Conservation (phyloP, 2,888 invertebrate genomes). For the Caenorhabditis sp. region DNA sequence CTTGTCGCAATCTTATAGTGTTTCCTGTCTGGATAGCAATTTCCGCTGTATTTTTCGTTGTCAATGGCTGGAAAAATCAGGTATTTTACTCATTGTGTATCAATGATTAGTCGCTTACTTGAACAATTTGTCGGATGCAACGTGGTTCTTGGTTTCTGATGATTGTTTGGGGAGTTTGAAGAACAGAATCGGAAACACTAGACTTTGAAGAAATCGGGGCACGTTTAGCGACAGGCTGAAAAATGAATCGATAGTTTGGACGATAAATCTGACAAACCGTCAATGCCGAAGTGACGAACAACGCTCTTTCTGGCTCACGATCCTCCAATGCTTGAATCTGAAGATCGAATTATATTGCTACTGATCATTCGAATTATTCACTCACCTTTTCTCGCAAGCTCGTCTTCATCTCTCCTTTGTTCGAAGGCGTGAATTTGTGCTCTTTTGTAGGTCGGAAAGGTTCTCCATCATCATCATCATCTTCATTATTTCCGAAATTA, state of each 20-base stretch:
- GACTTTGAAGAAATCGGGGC: neutral
- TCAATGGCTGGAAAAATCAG: neutral
- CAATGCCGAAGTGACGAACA: conserved; percentile 23
- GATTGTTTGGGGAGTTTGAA: conserved; percentile 25
- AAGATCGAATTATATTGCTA: too few species aligned
- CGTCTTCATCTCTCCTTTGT: neutral
- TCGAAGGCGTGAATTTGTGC: conserved; percentile 20
- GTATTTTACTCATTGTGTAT: too few species aligned
- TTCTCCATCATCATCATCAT: conserved; percentile 1
- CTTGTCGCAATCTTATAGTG: conserved; percentile 28
- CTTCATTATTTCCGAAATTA: conserved; percentile 14
- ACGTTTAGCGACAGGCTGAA: conserved; percentile 27
- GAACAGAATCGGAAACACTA: conserved; percentile 10
- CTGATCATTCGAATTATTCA: neutral
- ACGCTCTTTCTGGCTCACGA: conserved; percentile 12
- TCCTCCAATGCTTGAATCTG: neutral
- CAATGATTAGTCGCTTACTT: neutral
- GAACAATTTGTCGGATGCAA: neutral
- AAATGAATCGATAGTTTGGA: neutral
- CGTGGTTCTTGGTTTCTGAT: conserved; percentile 2
- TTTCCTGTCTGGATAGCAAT: conserved; percentile 30
- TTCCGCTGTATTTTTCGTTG: conserved; percentile 10
- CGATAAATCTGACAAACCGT: conserved; percentile 10
- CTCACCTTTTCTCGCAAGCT: neutral
- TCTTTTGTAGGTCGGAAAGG: conserved; percentile 27